phyloP scores from a whole-genome alignment of 2,113 vertebrate genomes.

The Murina feae region DNA sequence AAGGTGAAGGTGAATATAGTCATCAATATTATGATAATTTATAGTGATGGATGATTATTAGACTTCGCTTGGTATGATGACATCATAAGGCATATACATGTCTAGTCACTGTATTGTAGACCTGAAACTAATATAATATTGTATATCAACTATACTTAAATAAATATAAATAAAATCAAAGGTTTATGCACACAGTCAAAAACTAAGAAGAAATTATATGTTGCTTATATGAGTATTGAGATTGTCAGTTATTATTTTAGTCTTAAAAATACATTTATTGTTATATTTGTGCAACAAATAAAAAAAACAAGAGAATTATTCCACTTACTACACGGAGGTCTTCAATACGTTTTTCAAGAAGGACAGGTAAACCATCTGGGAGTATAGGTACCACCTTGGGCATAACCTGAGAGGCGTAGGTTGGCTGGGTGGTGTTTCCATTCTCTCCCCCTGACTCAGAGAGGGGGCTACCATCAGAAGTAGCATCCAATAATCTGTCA shows the following conservation, averaged over 20 bases:
- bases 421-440: conserved; percentile 81
- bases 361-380: conserved; percentile 89
- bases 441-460: conserved; percentile 90
- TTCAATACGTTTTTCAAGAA: conserved; percentile 93
- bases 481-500: conserved; percentile 90
- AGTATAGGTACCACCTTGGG: conserved; percentile 87
- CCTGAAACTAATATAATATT: neutral
- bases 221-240: neutral
- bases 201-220: neutral
- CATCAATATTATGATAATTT: neutral
- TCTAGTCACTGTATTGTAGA: neutral
- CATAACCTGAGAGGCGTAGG: conserved; percentile 77
- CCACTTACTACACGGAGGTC: conserved; percentile 92
- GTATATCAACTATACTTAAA: neutral
- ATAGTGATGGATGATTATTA: neutral
- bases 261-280: neutral
- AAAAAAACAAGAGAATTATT: conserved; percentile 17
- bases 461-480: conserved; percentile 88
- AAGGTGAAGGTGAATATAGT: neutral
- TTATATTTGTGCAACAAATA: neutral
- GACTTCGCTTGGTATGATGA: neutral
- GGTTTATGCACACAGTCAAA: neutral
- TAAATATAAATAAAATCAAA: neutral
- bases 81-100: neutral
- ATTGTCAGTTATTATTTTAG: neutral